Evolutionary conservation across 2,797 vertebrate species (phyloP), one percentile per base, ranked within the genome.

Genomic region (Chaetophractus vellerosus): DNA sequence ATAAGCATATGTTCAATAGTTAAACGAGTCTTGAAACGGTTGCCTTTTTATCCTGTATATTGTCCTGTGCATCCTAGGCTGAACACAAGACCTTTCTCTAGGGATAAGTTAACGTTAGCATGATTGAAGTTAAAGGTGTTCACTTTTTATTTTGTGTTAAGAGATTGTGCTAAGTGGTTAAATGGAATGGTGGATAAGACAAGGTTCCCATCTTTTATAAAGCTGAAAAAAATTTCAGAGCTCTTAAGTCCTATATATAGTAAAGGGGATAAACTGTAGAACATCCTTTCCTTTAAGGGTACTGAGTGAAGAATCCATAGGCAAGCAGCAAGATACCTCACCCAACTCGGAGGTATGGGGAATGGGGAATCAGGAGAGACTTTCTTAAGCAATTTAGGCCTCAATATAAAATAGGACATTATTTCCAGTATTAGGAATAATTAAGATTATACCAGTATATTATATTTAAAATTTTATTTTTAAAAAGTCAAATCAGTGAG

Each of bases 371-470:
- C 50, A 88, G 63, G 72, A 16, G 52, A 71, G n/a, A 12, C 23
- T 80, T 89, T 91, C 11, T 61, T 71, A 91, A 78, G 82, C 57
- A 90, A 90, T 81, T 87, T 75, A 89, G 26, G 15, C 10, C 64
- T 69, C 88, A 72, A 16, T 72, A 33, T 78, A 71, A 85, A 61
- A 95, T 89, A 66, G 69, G 4, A 9, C 14, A 33, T 84, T 76
- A 45, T 94, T 93, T 14, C 15, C 4, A 78, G 57, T 21, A 64
- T 61, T 78, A 89, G 28, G 19, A 86, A 38, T 80, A 28, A 33
- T 61, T 90, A 74, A 91, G 41, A 55, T 90, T 55, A 83, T 84
- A 72, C 55, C 26, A 55, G 8, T 66, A 41, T 85, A 38, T 48
- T 52, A 3, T 52, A 36, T 93, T 88, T 91, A n/a, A 80, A 41